phyloP scores from a whole-genome alignment of 2,797 vertebrate species.

The Pseudochirops cupreus region DNA sequence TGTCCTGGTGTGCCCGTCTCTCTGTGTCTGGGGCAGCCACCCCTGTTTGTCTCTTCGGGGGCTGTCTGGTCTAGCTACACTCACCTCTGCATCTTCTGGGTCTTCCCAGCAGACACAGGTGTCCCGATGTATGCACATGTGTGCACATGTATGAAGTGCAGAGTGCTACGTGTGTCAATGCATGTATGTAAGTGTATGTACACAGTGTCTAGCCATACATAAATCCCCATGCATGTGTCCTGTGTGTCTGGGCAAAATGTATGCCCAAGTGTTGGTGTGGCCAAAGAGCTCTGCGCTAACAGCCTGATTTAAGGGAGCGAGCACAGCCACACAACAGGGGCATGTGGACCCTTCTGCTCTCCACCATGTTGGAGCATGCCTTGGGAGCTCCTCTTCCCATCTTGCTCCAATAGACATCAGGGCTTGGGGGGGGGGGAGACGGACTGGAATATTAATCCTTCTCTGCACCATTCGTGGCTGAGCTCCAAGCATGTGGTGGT shows the following conservation, averaged over 20 bases:
- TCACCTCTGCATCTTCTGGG: conserved; percentile 5
- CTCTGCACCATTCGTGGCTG: conserved; percentile 76
- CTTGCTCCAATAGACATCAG: conserved; percentile 75
- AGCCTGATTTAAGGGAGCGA: not conserved
- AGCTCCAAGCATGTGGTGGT: conserved; percentile 83
- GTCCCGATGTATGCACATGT: not conserved
- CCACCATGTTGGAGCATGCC: conserved; percentile 11
- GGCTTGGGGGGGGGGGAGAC: conserved; percentile 65
- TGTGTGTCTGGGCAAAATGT: not conserved
- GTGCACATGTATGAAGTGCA: accelerated
- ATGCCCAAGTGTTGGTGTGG: not conserved
- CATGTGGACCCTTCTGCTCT: not conserved
- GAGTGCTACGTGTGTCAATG: accelerated
- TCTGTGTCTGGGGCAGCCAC: not conserved
- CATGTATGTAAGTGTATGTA: accelerated
- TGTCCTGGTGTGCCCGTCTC: not conserved
- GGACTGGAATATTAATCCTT: conserved; percentile 82
- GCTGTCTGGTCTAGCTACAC: not conserved
- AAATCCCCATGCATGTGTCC: accelerated
- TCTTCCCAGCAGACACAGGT: conserved; percentile 34
- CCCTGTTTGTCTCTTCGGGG: not conserved
- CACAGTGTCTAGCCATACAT: too few species aligned
- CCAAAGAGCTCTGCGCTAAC: accelerated
- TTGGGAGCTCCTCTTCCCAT: conserved; percentile 61
- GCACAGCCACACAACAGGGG: not conserved